A percentile compares a stretch with the other conserved stretches of the same genome.
These are phyloP conservation scores for Bombus balteatus DNA, from an alignment of 1,140 invertebrate species.

Conservation along the genomic window DNA sequence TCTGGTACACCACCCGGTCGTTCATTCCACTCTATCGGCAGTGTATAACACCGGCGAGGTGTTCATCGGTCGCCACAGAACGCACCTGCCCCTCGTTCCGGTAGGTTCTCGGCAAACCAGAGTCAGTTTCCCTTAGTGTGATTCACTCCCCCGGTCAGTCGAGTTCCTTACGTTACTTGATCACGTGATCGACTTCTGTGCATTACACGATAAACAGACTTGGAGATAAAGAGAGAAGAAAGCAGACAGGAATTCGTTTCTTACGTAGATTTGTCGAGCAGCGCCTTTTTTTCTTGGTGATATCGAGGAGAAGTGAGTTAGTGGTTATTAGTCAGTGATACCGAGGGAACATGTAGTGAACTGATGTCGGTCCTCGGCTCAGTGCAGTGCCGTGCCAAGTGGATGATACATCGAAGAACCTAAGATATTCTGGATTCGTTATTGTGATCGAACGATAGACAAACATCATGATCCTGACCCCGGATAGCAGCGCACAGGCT, in stretches of 20 bases:
- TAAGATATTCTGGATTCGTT: neutral
- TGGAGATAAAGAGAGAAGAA: neutral
- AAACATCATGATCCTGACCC: conserved; percentile 76
- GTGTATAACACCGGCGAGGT: conserved; percentile 38
- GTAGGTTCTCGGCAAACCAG: conserved; percentile 35
- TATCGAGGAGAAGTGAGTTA: conserved; percentile 25
- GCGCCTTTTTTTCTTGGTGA: neutral
- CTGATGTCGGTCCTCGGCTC: conserved; percentile 46
- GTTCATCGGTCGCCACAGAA: conserved; percentile 49
- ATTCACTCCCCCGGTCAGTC: neutral
- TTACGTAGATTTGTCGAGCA: too few relatives aligned
- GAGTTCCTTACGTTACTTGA: neutral
- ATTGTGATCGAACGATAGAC: neutral
- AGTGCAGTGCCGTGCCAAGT: conserved; percentile 65
- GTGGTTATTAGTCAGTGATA: conserved; percentile 51
- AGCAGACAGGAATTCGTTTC: neutral
- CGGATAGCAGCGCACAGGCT: conserved; percentile 78
- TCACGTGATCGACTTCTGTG: conserved; percentile 5
- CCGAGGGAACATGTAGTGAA: conserved; percentile 33
- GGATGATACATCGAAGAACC: conserved; percentile 26
- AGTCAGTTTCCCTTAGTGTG: neutral
- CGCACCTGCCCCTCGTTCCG: conserved; percentile 58
- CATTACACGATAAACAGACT: too few relatives aligned
- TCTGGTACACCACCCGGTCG: neutral
- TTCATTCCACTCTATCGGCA: conserved; percentile 20